These are phyloP conservation scores for Metopia argyrocephala DNA, from an alignment of 2,888 invertebrate genomes.

Conservation along the genomic window DNA sequence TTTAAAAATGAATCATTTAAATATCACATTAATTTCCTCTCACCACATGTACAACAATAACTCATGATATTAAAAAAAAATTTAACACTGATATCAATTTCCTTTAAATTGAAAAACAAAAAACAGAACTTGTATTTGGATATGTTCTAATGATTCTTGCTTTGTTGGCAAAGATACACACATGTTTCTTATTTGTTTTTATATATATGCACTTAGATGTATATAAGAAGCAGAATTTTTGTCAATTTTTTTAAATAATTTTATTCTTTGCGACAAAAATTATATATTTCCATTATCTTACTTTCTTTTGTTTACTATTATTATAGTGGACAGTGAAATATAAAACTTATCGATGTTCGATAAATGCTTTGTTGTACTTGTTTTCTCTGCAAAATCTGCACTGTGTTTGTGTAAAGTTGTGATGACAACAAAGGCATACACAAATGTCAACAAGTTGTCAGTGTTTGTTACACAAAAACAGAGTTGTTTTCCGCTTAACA, in stretches of 20 bases:
- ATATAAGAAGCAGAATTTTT: too few species aligned
- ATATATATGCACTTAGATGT: too few species aligned
- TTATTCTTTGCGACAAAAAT: too few species aligned
- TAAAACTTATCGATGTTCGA: neutral
- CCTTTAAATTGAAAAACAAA: neutral
- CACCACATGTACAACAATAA: neutral
- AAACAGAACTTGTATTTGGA: neutral
- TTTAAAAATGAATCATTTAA: neutral
- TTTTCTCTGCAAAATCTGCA: conserved; percentile 5
- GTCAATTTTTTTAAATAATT: too few species aligned
- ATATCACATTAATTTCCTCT: neutral
- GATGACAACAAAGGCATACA: conserved; percentile 45
- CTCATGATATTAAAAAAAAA: neutral
- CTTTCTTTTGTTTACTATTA: conserved; percentile 5
- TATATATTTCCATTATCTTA: conserved; percentile 9
- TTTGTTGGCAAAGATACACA: conserved; percentile 56
- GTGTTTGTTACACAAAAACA: neutral
- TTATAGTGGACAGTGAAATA: neutral
- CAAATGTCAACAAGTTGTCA: conserved; percentile 53
- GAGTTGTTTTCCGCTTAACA: conserved; percentile 35
- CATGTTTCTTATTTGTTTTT: too few species aligned
- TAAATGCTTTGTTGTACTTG: neutral
- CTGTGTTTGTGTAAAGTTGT: conserved; percentile 5
- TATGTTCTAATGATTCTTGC: conserved; percentile 12
- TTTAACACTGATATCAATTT: neutral